phyloP scores from a whole-genome alignment of 2,888 invertebrate genomes.

The Acanthoscelides obtectus region DNA sequence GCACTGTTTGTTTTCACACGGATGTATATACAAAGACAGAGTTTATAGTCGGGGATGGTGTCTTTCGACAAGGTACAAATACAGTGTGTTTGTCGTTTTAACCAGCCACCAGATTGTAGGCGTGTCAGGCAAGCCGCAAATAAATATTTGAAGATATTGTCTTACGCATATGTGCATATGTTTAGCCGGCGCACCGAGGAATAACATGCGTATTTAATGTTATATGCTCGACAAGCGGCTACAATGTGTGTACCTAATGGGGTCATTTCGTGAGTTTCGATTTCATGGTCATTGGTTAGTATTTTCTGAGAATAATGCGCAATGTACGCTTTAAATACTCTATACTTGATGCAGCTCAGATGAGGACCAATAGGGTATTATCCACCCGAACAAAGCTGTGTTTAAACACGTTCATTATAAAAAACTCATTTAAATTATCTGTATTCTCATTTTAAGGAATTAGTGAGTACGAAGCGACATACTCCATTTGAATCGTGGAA shows the following conservation, averaged over 20 bases:
- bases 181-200: not conserved
- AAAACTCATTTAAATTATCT: too few species aligned
- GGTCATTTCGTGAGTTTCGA: too few species aligned
- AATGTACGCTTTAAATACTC: too few species aligned
- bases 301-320: too few species aligned
- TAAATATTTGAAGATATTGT: not conserved
- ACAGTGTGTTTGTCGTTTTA: not conserved
- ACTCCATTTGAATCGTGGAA: too few species aligned
- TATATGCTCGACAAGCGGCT: not conserved
- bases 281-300: too few species aligned
- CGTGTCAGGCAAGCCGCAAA: not conserved
- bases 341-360: too few species aligned
- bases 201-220: not conserved
- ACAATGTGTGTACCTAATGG: not conserved
- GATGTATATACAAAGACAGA: not conserved
- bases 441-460: too few species aligned
- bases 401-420: too few species aligned
- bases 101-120: not conserved
- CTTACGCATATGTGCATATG: not conserved
- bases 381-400: too few species aligned
- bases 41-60: not conserved
- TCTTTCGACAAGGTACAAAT: not conserved
- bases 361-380: too few species aligned
- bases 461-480: too few species aligned
- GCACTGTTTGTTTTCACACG: not conserved